Percentiles rank a stretch among this genome's conserved stretches.
Evolutionary conservation across 2,797 vertebrate genomes (phyloP).

Genomic region (Myotis myotis): DNA sequence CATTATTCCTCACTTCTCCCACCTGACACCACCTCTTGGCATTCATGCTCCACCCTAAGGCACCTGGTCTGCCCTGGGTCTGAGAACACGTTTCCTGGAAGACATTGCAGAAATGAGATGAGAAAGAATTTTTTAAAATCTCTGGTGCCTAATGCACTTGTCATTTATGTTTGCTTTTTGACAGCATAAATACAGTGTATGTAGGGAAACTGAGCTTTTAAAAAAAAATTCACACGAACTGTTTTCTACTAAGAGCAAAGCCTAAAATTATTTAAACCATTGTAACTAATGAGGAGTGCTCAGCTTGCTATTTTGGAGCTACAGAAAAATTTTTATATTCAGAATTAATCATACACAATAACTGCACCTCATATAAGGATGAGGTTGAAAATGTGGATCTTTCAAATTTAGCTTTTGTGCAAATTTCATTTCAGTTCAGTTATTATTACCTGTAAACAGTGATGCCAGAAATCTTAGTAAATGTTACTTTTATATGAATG

Average conservation of each 20-base stretch:
- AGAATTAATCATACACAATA: slow-evolving; percentile 31
- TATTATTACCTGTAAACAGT: not conserved
- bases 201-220: slow-evolving; percentile 20
- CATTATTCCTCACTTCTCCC: not conserved
- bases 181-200: slow-evolving; percentile 59
- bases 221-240: slow-evolving; percentile 42
- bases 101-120: not conserved
- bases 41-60: not conserved
- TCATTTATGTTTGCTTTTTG: slow-evolving; percentile 58
- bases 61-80: not conserved
- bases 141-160: not conserved
- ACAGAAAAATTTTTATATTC: slow-evolving; percentile 44
- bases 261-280: slow-evolving; percentile 48
- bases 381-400: not conserved
- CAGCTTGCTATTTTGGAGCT: not conserved
- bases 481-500: not conserved
- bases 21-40: not conserved
- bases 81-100: not conserved
- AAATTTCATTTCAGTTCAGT: slow-evolving; percentile 18
- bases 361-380: not conserved
- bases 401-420: not conserved
- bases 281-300: slow-evolving; percentile 43
- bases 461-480: slow-evolving; percentile 36
- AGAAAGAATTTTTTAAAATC: slow-evolving; percentile 14
- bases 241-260: not conserved